Evolutionary conservation across 2,113 vertebrate species (phyloP).

Genomic region (Mobula birostris): DNA sequence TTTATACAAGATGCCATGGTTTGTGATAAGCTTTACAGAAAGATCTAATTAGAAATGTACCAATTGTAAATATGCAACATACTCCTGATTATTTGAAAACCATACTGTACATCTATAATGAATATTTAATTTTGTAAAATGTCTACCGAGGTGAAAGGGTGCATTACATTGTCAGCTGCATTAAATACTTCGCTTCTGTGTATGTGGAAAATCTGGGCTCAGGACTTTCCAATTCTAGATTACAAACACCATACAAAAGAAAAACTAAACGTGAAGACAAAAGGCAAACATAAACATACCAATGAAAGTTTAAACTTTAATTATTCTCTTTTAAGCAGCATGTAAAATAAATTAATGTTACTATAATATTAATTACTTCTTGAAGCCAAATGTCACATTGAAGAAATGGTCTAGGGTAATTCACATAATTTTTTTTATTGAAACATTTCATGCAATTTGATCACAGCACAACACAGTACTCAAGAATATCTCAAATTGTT

Average conservation of each 20-base stretch:
- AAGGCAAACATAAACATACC: background rate
- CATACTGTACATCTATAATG: too few relatives aligned
- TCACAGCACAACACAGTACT: conserved; percentile 20
- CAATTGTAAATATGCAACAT: too few relatives aligned
- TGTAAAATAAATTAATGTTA: background rate
- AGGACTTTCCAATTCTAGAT: background rate
- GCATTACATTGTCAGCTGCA: too few relatives aligned
- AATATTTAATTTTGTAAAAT: too few relatives aligned
- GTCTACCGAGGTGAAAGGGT: too few relatives aligned
- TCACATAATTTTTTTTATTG: background rate
- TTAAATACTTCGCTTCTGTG: background rate
- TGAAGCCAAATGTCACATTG: conserved; percentile 14
- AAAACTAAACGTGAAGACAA: background rate
- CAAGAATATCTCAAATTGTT: conserved; percentile 20
- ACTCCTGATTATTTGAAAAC: too few relatives aligned
- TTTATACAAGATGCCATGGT: too few relatives aligned
- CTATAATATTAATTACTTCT: background rate
- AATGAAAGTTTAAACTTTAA: background rate
- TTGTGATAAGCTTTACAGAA: too few relatives aligned
- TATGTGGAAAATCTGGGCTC: background rate
- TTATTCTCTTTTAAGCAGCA: background rate
- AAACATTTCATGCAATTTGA: conserved; percentile 24
- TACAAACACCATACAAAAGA: background rate
- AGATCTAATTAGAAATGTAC: too few relatives aligned
- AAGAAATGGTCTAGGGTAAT: conserved; percentile 5